Conservation (phyloP, 2,888 invertebrate species). For the Cephus pulcher region DNA sequence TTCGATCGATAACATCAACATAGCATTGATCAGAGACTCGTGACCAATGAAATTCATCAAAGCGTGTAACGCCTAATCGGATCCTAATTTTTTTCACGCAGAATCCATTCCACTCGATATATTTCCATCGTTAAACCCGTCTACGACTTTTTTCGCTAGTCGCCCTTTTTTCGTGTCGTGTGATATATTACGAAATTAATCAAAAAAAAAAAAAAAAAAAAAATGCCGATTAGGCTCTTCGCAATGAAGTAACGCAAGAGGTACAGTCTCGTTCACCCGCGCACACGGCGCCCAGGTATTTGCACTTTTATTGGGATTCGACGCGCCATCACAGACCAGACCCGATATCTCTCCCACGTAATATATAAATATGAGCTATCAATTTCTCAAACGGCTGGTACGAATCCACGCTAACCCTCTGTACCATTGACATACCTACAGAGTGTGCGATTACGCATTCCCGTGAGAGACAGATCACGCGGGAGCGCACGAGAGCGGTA, state of each 20-base stretch:
- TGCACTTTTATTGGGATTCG: constrained; percentile 49
- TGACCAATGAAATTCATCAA: neutral
- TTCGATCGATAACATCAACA: neutral
- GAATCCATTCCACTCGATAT: neutral
- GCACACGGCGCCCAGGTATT: constrained; percentile 32
- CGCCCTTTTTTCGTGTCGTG: neutral
- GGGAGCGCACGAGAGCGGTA: neutral
- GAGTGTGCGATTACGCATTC: neutral
- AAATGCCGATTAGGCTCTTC: neutral
- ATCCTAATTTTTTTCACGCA: neutral
- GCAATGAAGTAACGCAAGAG: neutral
- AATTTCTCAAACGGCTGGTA: constrained; percentile 9
- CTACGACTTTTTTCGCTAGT: neutral
- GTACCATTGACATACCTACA: neutral
- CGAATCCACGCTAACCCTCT: neutral
- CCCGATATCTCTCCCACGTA: constrained; percentile 28
- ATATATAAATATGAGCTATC: constrained; percentile 21
- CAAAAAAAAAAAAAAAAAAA: neutral
- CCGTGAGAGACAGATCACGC: neutral
- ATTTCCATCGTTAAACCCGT: neutral
- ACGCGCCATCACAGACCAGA: constrained; percentile 33
- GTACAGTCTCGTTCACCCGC: constrained; percentile 30
- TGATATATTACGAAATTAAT: neutral
- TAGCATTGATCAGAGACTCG: neutral
- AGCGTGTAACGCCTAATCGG: neutral